Base-by-base conservation (phyloP, 2,797 vertebrate species). In the Antennarius maculatus region DNA sequence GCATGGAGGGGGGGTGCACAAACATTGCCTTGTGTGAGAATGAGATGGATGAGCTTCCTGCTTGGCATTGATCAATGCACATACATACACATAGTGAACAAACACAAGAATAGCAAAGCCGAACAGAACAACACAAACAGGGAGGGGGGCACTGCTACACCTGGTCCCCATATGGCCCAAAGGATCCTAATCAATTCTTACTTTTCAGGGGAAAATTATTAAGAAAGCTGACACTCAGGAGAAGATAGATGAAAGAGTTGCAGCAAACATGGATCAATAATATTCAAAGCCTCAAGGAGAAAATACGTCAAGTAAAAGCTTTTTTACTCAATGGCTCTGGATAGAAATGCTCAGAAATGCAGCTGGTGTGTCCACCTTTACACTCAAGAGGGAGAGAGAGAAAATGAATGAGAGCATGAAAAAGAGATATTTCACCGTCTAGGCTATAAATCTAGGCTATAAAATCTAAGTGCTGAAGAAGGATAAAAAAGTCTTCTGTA, bases 211-310 rank as follows among this genome's bases (percentile, higher is more conserved):
- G 74, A 87, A 89, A 88, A 89, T 89, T 84, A 92, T 91, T 91
- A 89, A 89, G 86, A 88, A 86, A 88, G 81, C 52, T 48, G 70
- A 61, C 28, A 49, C 84, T 92, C 83, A 86, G 84, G 92, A 87
- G 81, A 91, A 92, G 88, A 92, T 74, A 75, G 89, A 92, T 89
- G 92, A 87, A 79, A 84, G 81, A 78, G 74, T 68, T 66, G 69
- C 77, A 57, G 84, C 87, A 86, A 92, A 91, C 86, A 87, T 78
- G 61, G 89, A 93, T 93, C 93, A 83, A 94, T 94, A 93, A 89
- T 87, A 91, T 91, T 88, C 88, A 91, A 76, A 84, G 84, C 88
- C 72, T 70, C 48, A 37, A 85, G 78, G 81, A 89, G 83, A 91
- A 87, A 88, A 83, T 49, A 76, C 29, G 76, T 86, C 89, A 85